Conservation (phyloP, 2,797 vertebrate species). For the Anas georgica region DNA sequence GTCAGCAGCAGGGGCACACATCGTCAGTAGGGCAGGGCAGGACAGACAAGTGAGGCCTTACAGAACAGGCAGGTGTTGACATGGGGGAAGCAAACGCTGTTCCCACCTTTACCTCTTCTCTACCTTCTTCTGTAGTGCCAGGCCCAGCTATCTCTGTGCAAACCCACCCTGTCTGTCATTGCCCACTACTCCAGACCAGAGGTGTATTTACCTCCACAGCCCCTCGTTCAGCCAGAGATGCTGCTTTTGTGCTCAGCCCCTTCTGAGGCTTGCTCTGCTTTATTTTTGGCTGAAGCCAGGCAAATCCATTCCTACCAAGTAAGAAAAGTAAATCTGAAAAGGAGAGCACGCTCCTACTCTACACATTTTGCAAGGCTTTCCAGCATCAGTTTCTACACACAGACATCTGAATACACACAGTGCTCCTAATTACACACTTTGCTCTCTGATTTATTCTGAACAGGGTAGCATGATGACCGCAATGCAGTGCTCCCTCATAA, state of each 20-base stretch:
- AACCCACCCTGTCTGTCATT: neutral
- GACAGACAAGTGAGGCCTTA: rapidly evolving
- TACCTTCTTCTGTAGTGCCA: neutral
- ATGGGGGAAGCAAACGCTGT: rapidly evolving
- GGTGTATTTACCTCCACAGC: neutral
- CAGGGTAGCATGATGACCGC: neutral
- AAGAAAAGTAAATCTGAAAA: neutral
- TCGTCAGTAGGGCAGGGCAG: rapidly evolving
- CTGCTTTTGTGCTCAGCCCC: neutral
- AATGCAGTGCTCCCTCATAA: neutral
- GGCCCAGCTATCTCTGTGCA: neutral
- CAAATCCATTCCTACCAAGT: neutral
- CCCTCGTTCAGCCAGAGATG: rapidly evolving
- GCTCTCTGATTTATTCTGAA: neutral
- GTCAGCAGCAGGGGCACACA: neutral
- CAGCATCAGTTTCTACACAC: neutral
- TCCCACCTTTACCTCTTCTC: neutral
- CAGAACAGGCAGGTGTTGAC: neutral
- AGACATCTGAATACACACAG: neutral
- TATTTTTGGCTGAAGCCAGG: neutral
- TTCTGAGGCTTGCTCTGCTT: neutral
- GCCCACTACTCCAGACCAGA: neutral
- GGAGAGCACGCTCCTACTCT: neutral
- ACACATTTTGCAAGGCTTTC: neutral
- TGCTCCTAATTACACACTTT: neutral